Evolutionary conservation across 1,140 invertebrate species (phyloP).

Genomic region (Lysiphlebus fabarum): DNA sequence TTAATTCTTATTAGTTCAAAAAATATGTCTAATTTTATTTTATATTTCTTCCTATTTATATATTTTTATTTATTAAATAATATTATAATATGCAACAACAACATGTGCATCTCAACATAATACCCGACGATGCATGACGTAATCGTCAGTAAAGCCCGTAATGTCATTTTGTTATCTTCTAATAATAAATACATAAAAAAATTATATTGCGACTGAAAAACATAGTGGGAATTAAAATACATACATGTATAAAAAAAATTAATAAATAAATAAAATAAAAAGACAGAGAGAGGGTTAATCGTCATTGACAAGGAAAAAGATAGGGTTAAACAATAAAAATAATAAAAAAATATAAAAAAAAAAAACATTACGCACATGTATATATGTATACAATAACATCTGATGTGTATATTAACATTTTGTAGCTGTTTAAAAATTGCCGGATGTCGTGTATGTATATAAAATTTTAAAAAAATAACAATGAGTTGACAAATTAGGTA

Average conservation of each 20-base stretch:
- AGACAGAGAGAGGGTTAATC: not conserved
- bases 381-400: constrained; percentile 9
- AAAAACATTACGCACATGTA: constrained; percentile 5
- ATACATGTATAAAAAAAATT: no score
- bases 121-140: constrained; percentile 28
- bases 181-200: constrained; percentile 45
- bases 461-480: no score
- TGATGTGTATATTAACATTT: not conserved
- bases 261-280: no score
- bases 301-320: no score
- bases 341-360: not conserved
- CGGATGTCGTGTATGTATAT: constrained; percentile 28
- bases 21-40: no score
- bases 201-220: constrained; percentile 37
- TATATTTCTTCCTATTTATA: no score
- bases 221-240: constrained; percentile 8
- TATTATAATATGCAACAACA: no score
- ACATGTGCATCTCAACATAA: constrained; percentile 15
- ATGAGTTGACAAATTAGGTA: not conserved
- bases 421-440: constrained; percentile 28
- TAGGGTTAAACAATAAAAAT: no score
- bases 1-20: no score
- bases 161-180: constrained; percentile 40
- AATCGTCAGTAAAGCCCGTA: constrained; percentile 29
- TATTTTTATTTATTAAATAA: no score